phyloP scores from a whole-genome alignment of 2,888 invertebrate genomes.

The Adelphocoris suturalis region DNA sequence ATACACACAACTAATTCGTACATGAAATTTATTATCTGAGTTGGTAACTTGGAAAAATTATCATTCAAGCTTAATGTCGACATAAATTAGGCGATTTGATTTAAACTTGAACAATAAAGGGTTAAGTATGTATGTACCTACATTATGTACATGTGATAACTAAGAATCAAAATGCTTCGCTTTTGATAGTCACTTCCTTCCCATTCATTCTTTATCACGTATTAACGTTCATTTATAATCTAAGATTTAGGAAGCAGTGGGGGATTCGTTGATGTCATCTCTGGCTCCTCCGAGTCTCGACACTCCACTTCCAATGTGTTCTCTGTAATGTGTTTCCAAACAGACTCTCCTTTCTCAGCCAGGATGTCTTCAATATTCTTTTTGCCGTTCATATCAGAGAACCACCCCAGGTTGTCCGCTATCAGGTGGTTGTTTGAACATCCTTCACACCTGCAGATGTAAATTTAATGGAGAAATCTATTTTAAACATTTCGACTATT shows the following conservation, averaged over 20 bases:
- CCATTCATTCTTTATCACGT: no score
- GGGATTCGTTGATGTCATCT: not conserved
- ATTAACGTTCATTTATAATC: not conserved
- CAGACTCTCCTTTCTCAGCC: constrained; percentile 91
- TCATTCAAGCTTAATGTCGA: no score
- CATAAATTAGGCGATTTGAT: no score
- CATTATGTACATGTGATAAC: no score
- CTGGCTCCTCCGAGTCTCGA: not conserved
- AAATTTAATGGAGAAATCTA: not conserved
- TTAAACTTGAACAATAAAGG: no score
- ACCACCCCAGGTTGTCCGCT: constrained; percentile 98
- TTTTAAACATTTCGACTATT: no score
- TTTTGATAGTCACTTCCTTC: no score
- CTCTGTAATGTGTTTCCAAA: constrained; percentile 78
- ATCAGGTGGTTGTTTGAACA: constrained; percentile 95
- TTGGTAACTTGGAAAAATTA: no score
- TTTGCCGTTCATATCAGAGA: constrained; percentile 86
- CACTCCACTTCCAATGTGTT: constrained; percentile 63
- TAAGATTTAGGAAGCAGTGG: constrained; percentile 39
- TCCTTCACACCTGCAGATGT: constrained; percentile 84
- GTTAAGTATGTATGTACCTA: no score
- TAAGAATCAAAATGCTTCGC: no score
- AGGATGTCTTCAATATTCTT: constrained; percentile 95
- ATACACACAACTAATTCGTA: no score
- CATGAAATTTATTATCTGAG: no score